phyloP scores from a whole-genome alignment of 2,113 vertebrate genomes.

The Ammodramus savannarum region DNA sequence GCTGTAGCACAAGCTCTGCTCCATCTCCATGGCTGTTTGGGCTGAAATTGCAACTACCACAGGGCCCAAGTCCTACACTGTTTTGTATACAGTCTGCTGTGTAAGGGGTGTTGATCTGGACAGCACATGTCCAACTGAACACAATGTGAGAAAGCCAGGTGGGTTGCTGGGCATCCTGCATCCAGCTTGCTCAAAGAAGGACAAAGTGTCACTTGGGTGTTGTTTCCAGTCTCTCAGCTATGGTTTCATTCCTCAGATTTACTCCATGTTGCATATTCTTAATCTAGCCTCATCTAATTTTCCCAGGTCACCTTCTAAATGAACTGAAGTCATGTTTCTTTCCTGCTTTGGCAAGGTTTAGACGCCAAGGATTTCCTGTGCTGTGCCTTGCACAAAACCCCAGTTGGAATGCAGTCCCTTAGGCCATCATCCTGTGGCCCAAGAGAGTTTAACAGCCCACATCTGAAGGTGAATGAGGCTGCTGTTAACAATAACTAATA shows the following conservation, averaged over 20 bases:
- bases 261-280: not conserved
- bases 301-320: not conserved
- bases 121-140: not conserved
- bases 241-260: not conserved
- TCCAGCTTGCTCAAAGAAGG: not conserved
- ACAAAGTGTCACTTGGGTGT: not conserved
- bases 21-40: not conserved
- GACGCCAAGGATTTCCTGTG: not conserved
- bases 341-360: not conserved
- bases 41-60: not conserved
- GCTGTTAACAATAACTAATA: conserved; percentile 6
- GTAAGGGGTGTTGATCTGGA: not conserved
- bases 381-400: not conserved
- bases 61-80: not conserved
- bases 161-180: not conserved
- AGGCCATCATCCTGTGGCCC: not conserved
- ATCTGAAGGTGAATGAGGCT: conserved; percentile 24
- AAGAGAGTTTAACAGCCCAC: not conserved
- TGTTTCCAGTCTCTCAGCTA: not conserved
- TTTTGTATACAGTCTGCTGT: not conserved
- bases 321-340: not conserved
- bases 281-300: not conserved
- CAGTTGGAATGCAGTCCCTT: not conserved
- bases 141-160: not conserved
- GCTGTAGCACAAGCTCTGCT: not conserved